phyloP scores from a whole-genome alignment of 2,113 vertebrate genomes.

The Peromyscus polionotus region DNA sequence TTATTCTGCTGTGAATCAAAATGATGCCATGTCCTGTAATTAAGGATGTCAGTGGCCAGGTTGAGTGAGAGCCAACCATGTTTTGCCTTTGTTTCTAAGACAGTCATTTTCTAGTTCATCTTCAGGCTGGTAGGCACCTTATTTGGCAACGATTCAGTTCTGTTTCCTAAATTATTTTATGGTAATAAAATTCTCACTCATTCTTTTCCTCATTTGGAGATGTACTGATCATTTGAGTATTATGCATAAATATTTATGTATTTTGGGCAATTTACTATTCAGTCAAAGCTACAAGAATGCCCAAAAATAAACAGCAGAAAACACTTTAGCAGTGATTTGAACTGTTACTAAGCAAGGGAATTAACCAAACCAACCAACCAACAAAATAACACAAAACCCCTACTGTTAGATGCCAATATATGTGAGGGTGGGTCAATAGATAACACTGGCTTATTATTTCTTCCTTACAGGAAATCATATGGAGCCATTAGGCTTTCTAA shows the following conservation, averaged over 20 bases:
- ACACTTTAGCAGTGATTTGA: slow-evolving; percentile 64
- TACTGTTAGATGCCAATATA: slow-evolving; percentile 37
- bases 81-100: slow-evolving; percentile 78
- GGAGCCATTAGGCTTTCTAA: slow-evolving; percentile 61
- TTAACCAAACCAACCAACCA: not conserved
- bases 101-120: slow-evolving; percentile 77
- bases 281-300: slow-evolving; percentile 67
- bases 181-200: slow-evolving; percentile 79
- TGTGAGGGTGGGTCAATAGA: slow-evolving; percentile 70
- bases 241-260: slow-evolving; percentile 59
- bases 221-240: slow-evolving; percentile 72
- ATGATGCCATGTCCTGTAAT: slow-evolving; percentile 89
- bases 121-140: slow-evolving; percentile 81
- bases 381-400: not conserved
- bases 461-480: slow-evolving; percentile 55
- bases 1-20: slow-evolving; percentile 88
- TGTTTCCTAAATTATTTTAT: slow-evolving; percentile 80
- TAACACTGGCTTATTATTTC: slow-evolving; percentile 58
- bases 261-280: slow-evolving; percentile 56
- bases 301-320: slow-evolving; percentile 45
- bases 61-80: slow-evolving; percentile 75
- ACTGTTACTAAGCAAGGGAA: not conserved
- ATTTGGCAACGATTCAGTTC: slow-evolving; percentile 79
- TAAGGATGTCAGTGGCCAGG: slow-evolving; percentile 85
- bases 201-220: slow-evolving; percentile 78